Evolutionary conservation across 53 echinoderm and acorn worm species (phyloP).

Genomic region (Apostichopus leukothele): DNA sequence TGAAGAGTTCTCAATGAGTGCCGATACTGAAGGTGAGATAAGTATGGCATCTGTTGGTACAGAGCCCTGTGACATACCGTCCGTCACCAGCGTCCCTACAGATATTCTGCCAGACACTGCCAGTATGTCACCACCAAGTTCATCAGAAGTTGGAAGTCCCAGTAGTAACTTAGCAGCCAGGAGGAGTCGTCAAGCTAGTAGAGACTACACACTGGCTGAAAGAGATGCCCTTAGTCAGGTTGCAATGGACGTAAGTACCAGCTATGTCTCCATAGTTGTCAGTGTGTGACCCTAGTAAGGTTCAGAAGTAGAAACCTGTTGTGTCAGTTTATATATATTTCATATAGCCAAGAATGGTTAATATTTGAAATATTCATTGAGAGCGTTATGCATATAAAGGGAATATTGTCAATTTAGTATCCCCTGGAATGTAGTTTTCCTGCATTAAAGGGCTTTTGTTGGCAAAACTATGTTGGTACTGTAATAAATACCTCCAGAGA

Average conservation of each 20-base stretch:
- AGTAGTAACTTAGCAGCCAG: background rate
- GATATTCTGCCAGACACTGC: constrained; percentile 19
- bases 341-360: too few species aligned
- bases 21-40: background rate
- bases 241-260: constrained; percentile 32
- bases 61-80: constrained; percentile 36
- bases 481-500: too few species aligned
- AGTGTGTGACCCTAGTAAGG: too few species aligned
- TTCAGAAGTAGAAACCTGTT: too few species aligned
- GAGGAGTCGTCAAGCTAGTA: constrained; percentile 18
- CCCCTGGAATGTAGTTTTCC: too few species aligned
- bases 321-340: too few species aligned
- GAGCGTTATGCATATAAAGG: too few species aligned
- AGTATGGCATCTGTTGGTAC: constrained; percentile 17
- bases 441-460: too few species aligned
- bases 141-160: constrained; percentile 14
- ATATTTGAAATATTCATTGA: too few species aligned
- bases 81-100: background rate
- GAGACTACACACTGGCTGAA: constrained; percentile 37
- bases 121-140: constrained; percentile 14
- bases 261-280: background rate
- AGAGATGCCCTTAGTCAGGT: constrained; percentile 45
- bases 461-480: too few species aligned
- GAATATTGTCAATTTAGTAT: too few species aligned
- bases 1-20: background rate